Conservation (phyloP, 2,888 invertebrate species). For the Patella pellucida region DNA sequence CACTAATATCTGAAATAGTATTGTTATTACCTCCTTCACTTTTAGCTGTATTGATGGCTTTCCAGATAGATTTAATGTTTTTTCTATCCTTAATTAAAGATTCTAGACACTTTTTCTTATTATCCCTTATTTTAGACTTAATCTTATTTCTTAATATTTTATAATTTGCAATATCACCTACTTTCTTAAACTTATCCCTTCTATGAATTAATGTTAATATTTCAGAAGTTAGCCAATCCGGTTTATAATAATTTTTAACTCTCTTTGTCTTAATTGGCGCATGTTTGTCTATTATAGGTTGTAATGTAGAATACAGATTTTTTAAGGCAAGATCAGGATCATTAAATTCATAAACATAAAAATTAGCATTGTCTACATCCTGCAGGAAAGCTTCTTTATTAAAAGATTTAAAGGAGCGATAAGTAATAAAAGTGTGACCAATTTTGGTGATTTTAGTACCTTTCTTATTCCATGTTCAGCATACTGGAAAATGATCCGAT, state of each 20-base stretch:
- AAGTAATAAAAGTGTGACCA: not conserved
- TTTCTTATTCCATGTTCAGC: no score
- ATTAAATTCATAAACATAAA: not conserved
- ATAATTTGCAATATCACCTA: not conserved
- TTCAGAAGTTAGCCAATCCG: not conserved
- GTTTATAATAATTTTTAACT: conserved; percentile 1
- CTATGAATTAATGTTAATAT: not conserved
- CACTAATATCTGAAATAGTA: not conserved
- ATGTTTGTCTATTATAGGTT: not conserved
- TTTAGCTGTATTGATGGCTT: not conserved
- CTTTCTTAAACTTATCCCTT: not conserved
- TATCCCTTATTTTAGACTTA: not conserved
- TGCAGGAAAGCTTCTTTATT: not conserved
- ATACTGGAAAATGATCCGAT: no score
- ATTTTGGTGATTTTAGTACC: no score
- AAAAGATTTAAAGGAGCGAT: not conserved
- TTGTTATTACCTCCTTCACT: not conserved
- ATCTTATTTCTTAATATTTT: not conserved
- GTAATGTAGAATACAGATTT: not conserved
- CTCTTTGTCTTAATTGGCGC: not conserved
- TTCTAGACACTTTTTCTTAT: not conserved
- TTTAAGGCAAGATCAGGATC: not conserved
- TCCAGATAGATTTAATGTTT: not conserved
- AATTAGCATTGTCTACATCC: not conserved
- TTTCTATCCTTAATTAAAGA: not conserved